phyloP scores from a whole-genome alignment of 2,888 invertebrate species.

The Chrysotoxum bicinctum region DNA sequence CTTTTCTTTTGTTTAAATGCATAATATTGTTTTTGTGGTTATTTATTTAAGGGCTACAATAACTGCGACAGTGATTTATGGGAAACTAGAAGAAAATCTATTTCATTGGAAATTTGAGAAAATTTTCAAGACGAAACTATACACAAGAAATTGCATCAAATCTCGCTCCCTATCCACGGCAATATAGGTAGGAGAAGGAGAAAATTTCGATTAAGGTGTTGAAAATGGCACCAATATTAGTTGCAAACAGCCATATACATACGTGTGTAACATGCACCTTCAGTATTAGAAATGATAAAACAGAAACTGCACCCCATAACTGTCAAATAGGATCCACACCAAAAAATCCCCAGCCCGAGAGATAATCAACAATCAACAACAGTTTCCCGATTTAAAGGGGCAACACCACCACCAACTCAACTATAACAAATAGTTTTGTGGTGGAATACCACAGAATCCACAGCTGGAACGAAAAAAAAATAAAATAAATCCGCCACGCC shows the following conservation, averaged over 20 bases:
- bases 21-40: neutral
- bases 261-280: conserved; percentile 41
- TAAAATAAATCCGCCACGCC: conserved; percentile 1
- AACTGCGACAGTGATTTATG: conserved; percentile 47
- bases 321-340: conserved; percentile 57
- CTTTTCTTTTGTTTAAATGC: neutral
- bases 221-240: conserved; percentile 46
- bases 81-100: conserved; percentile 42
- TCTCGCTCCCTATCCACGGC: conserved; percentile 11
- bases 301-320: neutral
- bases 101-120: conserved; percentile 33
- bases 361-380: conserved; percentile 68
- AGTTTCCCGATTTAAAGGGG: conserved; percentile 26
- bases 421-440: conserved; percentile 48
- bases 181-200: conserved; percentile 23
- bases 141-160: conserved; percentile 62
- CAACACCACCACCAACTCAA: neutral
- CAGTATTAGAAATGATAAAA: neutral
- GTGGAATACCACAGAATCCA: conserved; percentile 56
- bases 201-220: conserved; percentile 39
- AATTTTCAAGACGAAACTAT: conserved; percentile 34
- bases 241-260: conserved; percentile 29
- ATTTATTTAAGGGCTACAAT: conserved; percentile 12
- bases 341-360: conserved; percentile 8
- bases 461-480: conserved; percentile 11